Base-by-base conservation (phyloP, 2,797 vertebrate species). In the Liparis tanakae region DNA sequence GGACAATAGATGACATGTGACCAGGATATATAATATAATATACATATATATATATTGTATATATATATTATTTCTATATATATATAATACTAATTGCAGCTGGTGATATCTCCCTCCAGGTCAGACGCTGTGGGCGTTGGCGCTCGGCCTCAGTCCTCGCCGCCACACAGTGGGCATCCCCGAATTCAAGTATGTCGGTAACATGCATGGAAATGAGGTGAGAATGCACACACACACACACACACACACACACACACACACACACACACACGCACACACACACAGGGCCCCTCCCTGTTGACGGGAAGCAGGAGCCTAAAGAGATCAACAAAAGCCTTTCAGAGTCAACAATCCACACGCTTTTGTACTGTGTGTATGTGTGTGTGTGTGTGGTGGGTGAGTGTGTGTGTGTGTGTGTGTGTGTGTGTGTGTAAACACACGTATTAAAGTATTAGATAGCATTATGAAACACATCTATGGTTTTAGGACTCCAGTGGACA, bases 161-260 rank as follows among this genome's bases (percentile, higher is more conserved):
- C 90, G 90, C 64, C 98, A 99, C 93, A 94, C 84, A 67, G 89
- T 96, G 54, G 96, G 98, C 85, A 95, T 98, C 93, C 98, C 98
- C 2, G 98, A 99, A 81, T 98, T 99, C 92, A 99, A 99, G 92
- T 99, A 98, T 82, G 95, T 99, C 89, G 98, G 93, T 36, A 99
- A 99, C 92, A 98, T 99, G 96, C 98, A 99, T 84, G 98, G 98
- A 81, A 97, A 99, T 79, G 98, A 99, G 98, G 98, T 99, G 94
- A 58, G 94, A n/a, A n/a, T n/a, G n/a, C n/a, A n/a, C n/a, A n/a
- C n/a, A n/a, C n/a, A n/a, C n/a, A n/a, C n/a, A n/a, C n/a, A n/a
- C 20, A 63, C 61, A 71, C 61, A 55, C 44, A 63, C 34, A 68
- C 50, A 54, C 74, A 63, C 50, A 60, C 13, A 44, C 36, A 67